These are phyloP conservation scores for Sitobion miscanthi DNA, from an alignment of 1,140 invertebrate species.

Conservation along the genomic window DNA sequence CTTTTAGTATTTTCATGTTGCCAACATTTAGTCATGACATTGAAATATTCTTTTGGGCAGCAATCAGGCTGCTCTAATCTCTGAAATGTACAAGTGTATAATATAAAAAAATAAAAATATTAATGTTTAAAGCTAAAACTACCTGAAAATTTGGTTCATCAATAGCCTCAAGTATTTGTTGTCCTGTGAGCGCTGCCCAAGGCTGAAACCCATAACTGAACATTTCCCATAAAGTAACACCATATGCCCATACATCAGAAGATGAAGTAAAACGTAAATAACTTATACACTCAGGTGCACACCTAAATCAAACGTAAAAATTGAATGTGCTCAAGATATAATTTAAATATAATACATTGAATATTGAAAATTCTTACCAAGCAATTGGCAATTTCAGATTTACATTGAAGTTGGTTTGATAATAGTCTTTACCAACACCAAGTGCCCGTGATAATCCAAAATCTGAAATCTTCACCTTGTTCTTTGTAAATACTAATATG, in stretches of 20 bases:
- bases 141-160: conserved; percentile 87
- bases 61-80: conserved; percentile 90
- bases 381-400: conserved; percentile 97
- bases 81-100: conserved; percentile 64
- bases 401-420: conserved; percentile 98
- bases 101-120: not conserved
- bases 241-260: conserved; percentile 97
- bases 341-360: conserved; percentile 32
- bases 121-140: conserved; percentile 13
- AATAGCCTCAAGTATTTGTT: conserved; percentile 94
- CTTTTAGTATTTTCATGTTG: conserved; percentile 86
- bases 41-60: conserved; percentile 93
- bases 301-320: conserved; percentile 66
- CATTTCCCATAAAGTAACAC: conserved; percentile 99
- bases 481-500: conserved; percentile 94
- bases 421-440: conserved; percentile 98
- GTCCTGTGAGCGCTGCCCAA: conserved; percentile 93
- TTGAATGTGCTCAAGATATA: not conserved
- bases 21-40: conserved; percentile 95
- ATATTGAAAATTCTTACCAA: conserved; percentile 71
- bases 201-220: conserved; percentile 98
- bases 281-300: conserved; percentile 97
- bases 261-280: conserved; percentile 94
- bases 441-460: conserved; percentile 94
- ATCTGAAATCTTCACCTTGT: conserved; percentile 97